These are phyloP conservation scores for Trichomalopsis sarcophagae DNA, from an alignment of 1,140 invertebrate species.

Conservation along the genomic window DNA sequence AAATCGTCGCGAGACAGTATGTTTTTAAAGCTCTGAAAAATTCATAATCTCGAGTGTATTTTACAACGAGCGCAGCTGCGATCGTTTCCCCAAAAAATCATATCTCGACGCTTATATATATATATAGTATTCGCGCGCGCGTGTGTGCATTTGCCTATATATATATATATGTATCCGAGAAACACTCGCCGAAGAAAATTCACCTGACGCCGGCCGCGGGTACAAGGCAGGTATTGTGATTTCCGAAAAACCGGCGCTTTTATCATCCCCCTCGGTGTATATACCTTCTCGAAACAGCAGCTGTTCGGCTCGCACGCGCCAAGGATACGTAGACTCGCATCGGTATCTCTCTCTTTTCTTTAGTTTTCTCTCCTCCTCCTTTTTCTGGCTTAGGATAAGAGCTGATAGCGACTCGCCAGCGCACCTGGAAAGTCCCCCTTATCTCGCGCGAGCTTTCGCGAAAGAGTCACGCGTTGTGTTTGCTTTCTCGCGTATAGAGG, in stretches of 20 bases:
- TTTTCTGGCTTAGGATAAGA: constrained; percentile 16
- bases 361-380: background rate
- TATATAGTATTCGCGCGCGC: no score
- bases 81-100: no score
- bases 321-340: background rate
- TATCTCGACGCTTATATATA: no score
- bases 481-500: background rate
- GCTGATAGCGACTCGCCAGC: background rate
- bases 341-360: background rate
- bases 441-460: constrained; percentile 47
- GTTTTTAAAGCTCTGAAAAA: no score
- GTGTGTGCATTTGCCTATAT: no score
- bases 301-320: constrained; percentile 29
- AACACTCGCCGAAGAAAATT: constrained; percentile 5
- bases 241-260: background rate
- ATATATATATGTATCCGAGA: no score
- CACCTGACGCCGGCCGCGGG: constrained; percentile 15
- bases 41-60: no score
- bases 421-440: constrained; percentile 56
- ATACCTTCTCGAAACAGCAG: background rate
- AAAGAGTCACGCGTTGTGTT: background rate
- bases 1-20: no score
- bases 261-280: background rate
- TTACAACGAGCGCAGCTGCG: no score
- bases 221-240: constrained; percentile 41